Evolutionary conservation across 2,797 vertebrate species (phyloP).

Genomic region (Zalophus californianus): DNA sequence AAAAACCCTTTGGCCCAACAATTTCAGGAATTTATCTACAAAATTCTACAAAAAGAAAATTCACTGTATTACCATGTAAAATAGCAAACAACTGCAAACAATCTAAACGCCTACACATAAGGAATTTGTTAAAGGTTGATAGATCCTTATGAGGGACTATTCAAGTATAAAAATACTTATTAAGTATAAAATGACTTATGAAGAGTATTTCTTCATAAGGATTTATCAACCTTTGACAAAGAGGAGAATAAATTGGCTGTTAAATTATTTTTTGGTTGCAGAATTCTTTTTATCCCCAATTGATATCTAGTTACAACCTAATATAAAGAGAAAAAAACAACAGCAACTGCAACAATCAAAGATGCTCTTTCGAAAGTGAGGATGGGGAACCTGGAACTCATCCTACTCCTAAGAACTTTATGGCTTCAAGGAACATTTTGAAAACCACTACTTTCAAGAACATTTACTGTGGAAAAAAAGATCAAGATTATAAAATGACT

Average conservation of each 20-base stretch:
- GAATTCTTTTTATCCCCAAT: neutral
- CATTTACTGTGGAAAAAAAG: neutral
- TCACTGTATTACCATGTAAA: conserved; percentile 48
- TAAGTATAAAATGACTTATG: neutral
- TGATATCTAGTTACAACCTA: conserved; percentile 37
- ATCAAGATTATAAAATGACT: neutral
- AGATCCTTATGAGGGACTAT: neutral
- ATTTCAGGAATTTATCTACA: conserved; percentile 23
- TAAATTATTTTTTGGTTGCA: neutral
- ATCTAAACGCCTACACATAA: neutral
- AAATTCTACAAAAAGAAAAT: conserved; percentile 50
- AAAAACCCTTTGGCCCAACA: neutral
- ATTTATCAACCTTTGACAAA: conserved; percentile 7
- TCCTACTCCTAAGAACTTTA: neutral
- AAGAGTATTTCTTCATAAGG: neutral
- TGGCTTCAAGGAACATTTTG: conserved; percentile 42
- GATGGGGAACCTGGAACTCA: neutral
- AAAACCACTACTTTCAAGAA: conserved; percentile 47
- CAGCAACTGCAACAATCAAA: conserved; percentile 30
- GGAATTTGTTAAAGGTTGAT: neutral
- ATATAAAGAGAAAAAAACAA: conserved; percentile 39
- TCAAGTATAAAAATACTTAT: neutral
- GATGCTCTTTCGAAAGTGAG: neutral
- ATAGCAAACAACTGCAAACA: neutral
- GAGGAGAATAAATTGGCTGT: neutral